Base-by-base conservation (phyloP, 1,140 invertebrate genomes). In the Neuroterus valhalla region DNA sequence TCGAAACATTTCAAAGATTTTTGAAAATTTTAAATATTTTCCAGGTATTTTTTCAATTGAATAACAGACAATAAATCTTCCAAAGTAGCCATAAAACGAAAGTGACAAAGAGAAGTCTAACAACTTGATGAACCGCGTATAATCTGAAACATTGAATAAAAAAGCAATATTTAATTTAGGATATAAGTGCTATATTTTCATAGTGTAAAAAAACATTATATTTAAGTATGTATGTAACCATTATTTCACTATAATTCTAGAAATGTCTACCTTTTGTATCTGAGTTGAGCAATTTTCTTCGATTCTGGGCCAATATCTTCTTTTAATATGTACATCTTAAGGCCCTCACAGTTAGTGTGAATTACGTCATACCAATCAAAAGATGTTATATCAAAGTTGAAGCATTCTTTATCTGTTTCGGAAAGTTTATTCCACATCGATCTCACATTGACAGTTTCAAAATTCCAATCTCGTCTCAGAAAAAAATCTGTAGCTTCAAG, bases 361-460 rank as follows among this genome's bases (percentile, higher is more conserved):
- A 55, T 4, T 23, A 31, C 26, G 8, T 72, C 15, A 10, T 67
- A 14, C 77, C 77, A 81, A 23, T 48, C 44, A 43, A 81, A 76
- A 0, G 43, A 14, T 2, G 70, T 26, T n/a, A 55, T 68, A 8
- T 50, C 50, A 52, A 78, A 78, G 1, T 70, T 75, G 50, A 82
- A 82, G 3, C 76, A 12, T 67, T 73, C 42, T 42, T 76, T 75
- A 46, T 82, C 81, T 23, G 50, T 55, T 3, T 66, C 31, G 38
- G 42, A 71, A 62, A 80, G 71, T 19, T 68, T 50, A 2, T 75
- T 19, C 66, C 67, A 78, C 15, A 80, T 15, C 3, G 17, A 23
- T 8, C n/a, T 42, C 10, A 77, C 12, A 8, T 68, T 67, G 1
- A 71, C 15, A 15, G 10, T 77, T 2, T 17, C 10, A 48, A 80